Evolutionary conservation across 2,113 vertebrate species (phyloP).

Genomic region (Dendrocopos noguchii): DNA sequence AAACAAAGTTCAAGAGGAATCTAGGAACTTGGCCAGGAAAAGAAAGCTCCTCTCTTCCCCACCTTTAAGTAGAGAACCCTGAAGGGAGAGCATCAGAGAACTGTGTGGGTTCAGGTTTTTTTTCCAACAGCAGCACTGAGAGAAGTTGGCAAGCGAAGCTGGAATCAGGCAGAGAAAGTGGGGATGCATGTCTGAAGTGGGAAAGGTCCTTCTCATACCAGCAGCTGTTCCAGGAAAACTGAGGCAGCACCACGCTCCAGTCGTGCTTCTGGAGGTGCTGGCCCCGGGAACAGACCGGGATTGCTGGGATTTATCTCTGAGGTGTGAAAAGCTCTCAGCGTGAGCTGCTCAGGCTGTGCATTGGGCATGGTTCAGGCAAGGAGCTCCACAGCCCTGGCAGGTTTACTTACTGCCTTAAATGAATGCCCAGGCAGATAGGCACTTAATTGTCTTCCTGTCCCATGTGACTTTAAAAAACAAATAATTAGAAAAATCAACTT

Average conservation of each 20-base stretch:
- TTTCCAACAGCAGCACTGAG: neutral
- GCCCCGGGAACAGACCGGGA: neutral
- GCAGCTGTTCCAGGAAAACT: neutral
- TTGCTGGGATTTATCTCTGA: neutral
- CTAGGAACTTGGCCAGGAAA: neutral
- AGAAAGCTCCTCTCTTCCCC: neutral
- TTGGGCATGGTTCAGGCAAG: neutral
- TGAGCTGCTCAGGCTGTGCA: rapidly evolving
- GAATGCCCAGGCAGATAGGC: neutral
- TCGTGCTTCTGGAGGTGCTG: neutral
- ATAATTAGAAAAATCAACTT: neutral
- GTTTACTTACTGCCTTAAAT: neutral
- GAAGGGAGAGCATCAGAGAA: rapidly evolving
- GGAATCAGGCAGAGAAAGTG: neutral
- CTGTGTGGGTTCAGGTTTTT: too few species aligned
- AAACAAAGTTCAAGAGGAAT: neutral
- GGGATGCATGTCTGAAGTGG: neutral
- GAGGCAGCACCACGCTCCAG: neutral
- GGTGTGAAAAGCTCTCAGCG: neutral
- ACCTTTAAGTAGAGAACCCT: neutral
- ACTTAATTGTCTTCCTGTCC: neutral
- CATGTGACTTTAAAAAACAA: rapidly evolving
- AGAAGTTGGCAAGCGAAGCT: neutral
- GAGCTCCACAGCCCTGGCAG: neutral
- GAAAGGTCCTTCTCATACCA: neutral